Base-by-base conservation (phyloP, 2,797 vertebrate species). In the Falco columbarius region DNA sequence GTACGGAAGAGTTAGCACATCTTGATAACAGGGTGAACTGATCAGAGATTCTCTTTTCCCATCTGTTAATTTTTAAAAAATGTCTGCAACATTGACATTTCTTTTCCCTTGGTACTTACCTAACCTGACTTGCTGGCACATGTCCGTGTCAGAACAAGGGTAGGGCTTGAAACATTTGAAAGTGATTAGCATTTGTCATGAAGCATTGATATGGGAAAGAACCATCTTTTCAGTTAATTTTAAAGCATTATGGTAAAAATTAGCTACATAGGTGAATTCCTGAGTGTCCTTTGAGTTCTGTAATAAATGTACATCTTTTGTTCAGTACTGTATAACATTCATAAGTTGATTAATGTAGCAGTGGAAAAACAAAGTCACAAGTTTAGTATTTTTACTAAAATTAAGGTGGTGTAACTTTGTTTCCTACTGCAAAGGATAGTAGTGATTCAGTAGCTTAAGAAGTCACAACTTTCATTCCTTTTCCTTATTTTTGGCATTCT, bases 51-150 rank as follows among this genome's bases (percentile, higher is more conserved):
- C 93, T 91, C 40, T 36, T 56, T 76, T 56, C 70, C 72, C n/a
- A 19, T 21, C 59, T 91, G 65, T 29, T 75, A 81, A 63, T 47
- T 92, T 82, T 23, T 71, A 54, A 70, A 75, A 66, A 61, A 56
- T 27, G 38, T 98, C 97, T 87, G 62, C 96, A 91, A 97, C 95
- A 91, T 92, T 98, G 98, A 97, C 97, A 98, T 98, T 98, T 98
- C 86, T 97, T 74, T 90, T 97, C 96, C 96, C 93, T 86, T 93
- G 92, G 73, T 86, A 87, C 89, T 95, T 96, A 55, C 59, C 71
- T 90, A 81, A 95, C 80, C 81, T 12, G 84, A 49, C 94, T 95
- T 92, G 68, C 95, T 96, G 87, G 95, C 79, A 79, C 87, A 24
- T 56, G 63, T 93, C 93, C 93, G 47, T 44, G 65, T 59, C 84